These are phyloP conservation scores for Liopterus haemorrhoidalis DNA, from an alignment of 2,888 invertebrate species.

Conservation along the genomic window DNA sequence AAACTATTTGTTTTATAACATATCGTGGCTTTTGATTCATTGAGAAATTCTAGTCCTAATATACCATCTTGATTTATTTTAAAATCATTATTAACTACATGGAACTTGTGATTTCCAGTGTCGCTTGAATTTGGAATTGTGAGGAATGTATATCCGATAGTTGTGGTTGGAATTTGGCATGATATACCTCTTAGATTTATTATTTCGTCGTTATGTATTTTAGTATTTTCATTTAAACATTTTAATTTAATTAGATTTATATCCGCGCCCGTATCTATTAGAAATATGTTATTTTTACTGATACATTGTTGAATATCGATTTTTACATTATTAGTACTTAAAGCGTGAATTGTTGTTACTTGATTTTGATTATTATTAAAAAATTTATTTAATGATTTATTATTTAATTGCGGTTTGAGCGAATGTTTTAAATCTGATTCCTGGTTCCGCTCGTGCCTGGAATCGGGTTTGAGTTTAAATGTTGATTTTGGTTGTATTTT, in stretches of 20 bases:
- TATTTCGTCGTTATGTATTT: constrained; percentile 14
- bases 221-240: constrained; percentile 6
- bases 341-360: constrained; percentile 15
- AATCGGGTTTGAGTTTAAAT: not conserved
- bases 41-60: constrained; percentile 17
- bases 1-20: constrained; percentile 10
- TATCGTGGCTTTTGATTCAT: constrained; percentile 6
- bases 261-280: constrained; percentile 14
- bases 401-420: constrained; percentile 3
- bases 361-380: too few relatives aligned
- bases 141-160: constrained; percentile 13
- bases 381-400: too few relatives aligned
- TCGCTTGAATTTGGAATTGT: constrained; percentile 6
- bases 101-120: constrained; percentile 8
- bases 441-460: constrained; percentile 13
- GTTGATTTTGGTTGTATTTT: not conserved
- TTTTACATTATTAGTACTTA: constrained; percentile 2
- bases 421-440: not conserved
- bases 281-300: constrained; percentile 1
- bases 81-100: constrained; percentile 21
- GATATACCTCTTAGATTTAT: constrained; percentile 16
- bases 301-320: constrained; percentile 1
- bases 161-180: constrained; percentile 9
- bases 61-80: constrained; percentile 15
- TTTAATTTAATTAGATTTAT: constrained; percentile 18